Percentiles rank a stretch among this genome's conserved stretches.
Conservation (phyloP, 2,113 vertebrate genomes). For the Labrus mixtus region DNA sequence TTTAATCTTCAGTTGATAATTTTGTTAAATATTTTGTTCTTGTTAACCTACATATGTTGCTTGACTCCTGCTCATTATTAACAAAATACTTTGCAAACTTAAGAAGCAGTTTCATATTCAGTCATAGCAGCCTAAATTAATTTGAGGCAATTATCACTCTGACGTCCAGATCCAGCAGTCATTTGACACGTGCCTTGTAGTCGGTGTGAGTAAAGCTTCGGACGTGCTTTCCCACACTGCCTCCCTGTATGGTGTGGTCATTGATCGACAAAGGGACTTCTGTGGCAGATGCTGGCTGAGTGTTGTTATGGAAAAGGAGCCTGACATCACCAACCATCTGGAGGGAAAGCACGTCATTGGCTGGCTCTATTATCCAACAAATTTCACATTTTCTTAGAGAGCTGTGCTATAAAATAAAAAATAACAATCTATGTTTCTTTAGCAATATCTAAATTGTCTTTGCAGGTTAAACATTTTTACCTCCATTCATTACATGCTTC, state of each 20-base stretch:
- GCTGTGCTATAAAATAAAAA: no score
- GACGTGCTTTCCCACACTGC: slow-evolving; percentile 70
- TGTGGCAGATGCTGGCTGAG: slow-evolving; percentile 61
- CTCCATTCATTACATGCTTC: no score
- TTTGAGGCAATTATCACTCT: not conserved
- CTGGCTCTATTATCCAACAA: not conserved
- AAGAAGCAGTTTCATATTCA: no score
- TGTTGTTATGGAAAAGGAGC: slow-evolving; percentile 16
- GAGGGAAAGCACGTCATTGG: slow-evolving; percentile 58
- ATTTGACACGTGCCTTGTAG: slow-evolving; percentile 20
- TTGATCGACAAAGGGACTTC: slow-evolving; percentile 55
- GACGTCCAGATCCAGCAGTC: slow-evolving; percentile 31
- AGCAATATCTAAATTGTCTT: no score
- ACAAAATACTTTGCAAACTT: no score
- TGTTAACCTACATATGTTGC: no score
- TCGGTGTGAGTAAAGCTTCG: slow-evolving; percentile 59
- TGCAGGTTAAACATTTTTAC: no score
- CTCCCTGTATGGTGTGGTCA: slow-evolving; percentile 47
- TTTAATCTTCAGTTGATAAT: no score
- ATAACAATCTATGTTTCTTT: no score
- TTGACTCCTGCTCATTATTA: no score
- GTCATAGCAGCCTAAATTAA: slow-evolving; percentile 3
- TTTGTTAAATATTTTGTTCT: no score
- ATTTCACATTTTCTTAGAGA: not conserved
- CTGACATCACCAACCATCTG: slow-evolving; percentile 59